Percentiles rank a stretch among this genome's conserved stretches.
Evolutionary conservation across 2,113 vertebrate genomes (phyloP).

Genomic region (Megaceryle torquata): DNA sequence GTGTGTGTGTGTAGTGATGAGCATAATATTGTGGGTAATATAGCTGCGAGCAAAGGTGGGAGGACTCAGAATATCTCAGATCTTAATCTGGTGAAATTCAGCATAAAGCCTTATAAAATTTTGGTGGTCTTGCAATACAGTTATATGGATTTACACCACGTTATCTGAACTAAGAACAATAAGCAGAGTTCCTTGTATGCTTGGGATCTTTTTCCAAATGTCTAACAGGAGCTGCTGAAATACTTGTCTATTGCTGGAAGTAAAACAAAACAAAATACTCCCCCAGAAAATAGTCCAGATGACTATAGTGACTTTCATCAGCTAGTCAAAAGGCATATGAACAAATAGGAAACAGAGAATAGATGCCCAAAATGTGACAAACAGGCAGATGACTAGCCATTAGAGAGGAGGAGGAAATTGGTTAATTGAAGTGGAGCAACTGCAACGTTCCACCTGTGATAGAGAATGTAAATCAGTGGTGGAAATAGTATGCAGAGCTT

Average conservation of each 20-base stretch:
- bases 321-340: background rate
- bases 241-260: background rate
- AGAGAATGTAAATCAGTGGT: background rate
- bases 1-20: background rate
- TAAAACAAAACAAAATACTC: background rate
- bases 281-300: background rate
- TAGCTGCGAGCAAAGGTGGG: background rate
- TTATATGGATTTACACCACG: background rate
- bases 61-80: background rate
- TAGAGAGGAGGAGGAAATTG: background rate
- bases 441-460: slow-evolving; percentile 3
- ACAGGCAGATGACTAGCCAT: background rate
- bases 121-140: background rate
- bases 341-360: background rate
- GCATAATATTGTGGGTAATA: background rate
- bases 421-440: background rate
- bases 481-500: background rate
- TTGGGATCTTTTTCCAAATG: background rate
- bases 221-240: background rate
- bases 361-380: background rate
- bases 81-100: background rate
- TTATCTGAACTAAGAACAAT: background rate
- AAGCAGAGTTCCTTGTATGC: background rate
- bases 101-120: background rate
- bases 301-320: background rate